Conservation (phyloP, 2,888 invertebrate genomes). For the Heteromurus nitidus region DNA sequence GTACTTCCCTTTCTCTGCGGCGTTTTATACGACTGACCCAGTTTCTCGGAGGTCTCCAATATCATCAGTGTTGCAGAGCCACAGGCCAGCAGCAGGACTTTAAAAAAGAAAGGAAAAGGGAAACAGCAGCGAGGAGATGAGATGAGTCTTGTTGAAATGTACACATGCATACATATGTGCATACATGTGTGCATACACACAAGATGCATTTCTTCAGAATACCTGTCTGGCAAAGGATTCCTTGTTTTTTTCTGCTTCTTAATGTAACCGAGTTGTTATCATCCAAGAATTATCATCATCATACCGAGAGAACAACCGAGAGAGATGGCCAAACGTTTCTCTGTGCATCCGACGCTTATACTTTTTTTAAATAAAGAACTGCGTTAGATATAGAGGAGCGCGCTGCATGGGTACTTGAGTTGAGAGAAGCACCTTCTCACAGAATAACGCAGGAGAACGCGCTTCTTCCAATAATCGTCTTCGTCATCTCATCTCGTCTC, state of each 20-base stretch:
- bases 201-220: not conserved
- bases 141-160: not conserved
- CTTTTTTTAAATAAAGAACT: not conserved
- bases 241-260: not conserved
- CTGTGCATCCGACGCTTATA: not conserved
- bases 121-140: conserved; percentile 14
- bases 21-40: conserved; percentile 49
- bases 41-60: conserved; percentile 42
- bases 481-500: too few relatives aligned
- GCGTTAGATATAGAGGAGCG: not conserved
- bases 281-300: conserved; percentile 14
- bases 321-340: too few relatives aligned
- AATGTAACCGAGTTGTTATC: conserved; percentile 2
- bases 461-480: not conserved
- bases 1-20: conserved; percentile 14
- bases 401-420: too few relatives aligned
- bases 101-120: conserved; percentile 11
- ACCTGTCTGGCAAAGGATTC: conserved; percentile 15
- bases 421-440: not conserved
- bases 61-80: not conserved
- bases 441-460: not conserved
- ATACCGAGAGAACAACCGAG: too few relatives aligned
- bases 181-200: not conserved
- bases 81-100: too few relatives aligned
- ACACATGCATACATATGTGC: not conserved